Percentiles rank a stretch among this genome's conserved stretches.
Conservation (phyloP, 2,797 vertebrate genomes). For the Iguana delicatissima region DNA sequence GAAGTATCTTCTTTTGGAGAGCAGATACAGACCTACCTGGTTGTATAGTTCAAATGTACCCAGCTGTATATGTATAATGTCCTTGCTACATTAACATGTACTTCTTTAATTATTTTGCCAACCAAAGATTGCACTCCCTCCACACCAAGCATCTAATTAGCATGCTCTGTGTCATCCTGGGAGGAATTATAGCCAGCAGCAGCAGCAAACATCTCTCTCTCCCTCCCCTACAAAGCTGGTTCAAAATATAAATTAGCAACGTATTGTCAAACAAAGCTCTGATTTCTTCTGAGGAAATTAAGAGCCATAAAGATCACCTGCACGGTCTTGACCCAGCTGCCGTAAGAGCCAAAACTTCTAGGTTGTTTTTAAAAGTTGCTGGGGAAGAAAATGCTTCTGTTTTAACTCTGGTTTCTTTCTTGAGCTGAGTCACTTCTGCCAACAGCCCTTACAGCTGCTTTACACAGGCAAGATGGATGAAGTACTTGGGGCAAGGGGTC, state of each 20-base stretch:
- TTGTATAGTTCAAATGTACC: not conserved
- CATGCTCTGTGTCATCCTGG: not conserved
- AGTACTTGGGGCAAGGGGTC: not conserved
- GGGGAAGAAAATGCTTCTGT: not conserved
- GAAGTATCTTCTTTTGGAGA: not conserved
- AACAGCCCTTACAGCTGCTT: constrained; percentile 4
- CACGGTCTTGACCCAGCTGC: fast-evolving
- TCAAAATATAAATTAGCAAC: not conserved
- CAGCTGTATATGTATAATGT: not conserved
- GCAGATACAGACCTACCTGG: not conserved
- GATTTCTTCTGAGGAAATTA: not conserved
- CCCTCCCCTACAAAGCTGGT: constrained; percentile 2
- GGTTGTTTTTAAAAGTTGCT: not conserved
- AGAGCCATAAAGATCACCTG: not conserved
- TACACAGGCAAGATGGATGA: constrained; percentile 7
- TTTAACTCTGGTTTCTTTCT: not conserved
- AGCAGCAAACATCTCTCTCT: not conserved
- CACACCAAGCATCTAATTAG: not conserved
- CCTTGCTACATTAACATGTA: not conserved
- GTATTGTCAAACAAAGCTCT: not conserved
- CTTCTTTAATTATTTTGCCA: not conserved
- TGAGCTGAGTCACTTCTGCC: fast-evolving
- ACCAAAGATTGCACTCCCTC: not conserved
- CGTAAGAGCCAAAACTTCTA: not conserved
- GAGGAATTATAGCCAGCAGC: not conserved